These are phyloP conservation scores for Circaetus cinerascens DNA, from an alignment of 2,113 vertebrate species.

Conservation along the genomic window DNA sequence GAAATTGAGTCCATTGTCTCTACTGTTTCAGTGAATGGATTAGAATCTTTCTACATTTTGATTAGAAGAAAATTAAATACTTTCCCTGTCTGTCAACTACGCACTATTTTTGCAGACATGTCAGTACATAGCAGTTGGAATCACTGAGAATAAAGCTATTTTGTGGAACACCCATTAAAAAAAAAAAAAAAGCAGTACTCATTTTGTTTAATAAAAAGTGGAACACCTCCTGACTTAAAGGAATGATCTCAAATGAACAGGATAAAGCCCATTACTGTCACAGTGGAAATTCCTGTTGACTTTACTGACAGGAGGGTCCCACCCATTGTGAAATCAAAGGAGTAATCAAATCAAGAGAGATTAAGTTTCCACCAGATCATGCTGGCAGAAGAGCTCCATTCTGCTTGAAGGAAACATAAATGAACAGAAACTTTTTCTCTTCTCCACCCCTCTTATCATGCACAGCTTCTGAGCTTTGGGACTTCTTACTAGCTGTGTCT, in stretches of 20 bases:
- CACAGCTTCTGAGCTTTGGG: background rate
- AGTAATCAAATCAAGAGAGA: background rate
- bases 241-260: background rate
- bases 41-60: background rate
- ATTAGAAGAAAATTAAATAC: background rate
- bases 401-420: background rate
- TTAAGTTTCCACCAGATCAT: background rate
- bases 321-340: background rate
- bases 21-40: background rate
- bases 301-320: background rate
- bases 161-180: background rate
- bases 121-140: background rate
- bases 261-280: background rate
- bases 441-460: background rate
- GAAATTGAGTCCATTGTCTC: background rate
- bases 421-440: background rate
- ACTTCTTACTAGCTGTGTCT: background rate
- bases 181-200: background rate
- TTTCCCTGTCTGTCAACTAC: background rate
- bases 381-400: background rate
- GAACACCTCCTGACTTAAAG: background rate
- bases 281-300: background rate
- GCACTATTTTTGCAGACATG: background rate
- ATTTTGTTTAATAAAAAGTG: background rate
- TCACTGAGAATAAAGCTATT: background rate